Evolutionary conservation across 2,113 vertebrate species (phyloP).

Genomic region (Uropsilus gracilis): DNA sequence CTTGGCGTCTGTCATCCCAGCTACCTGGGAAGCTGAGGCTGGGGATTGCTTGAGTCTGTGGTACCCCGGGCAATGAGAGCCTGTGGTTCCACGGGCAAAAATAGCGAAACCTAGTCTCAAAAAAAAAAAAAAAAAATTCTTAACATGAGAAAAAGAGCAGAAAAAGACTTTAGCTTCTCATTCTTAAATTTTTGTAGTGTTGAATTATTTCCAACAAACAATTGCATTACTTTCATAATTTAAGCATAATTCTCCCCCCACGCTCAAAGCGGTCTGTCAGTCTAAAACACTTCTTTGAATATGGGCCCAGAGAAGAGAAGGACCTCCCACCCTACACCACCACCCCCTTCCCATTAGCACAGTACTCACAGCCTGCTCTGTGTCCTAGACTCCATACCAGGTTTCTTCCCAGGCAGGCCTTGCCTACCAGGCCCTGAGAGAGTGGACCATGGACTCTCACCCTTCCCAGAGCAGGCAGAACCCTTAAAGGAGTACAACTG

Average conservation of each 20-base stretch:
- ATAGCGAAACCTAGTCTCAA: no score
- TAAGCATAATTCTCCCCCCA: slow-evolving; percentile 41
- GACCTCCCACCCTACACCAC: no score
- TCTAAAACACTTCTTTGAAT: background rate
- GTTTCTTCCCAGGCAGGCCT: background rate
- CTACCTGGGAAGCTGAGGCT: no score
- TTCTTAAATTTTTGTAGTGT: slow-evolving; percentile 36
- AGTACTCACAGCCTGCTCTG: background rate
- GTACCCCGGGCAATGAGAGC: no score
- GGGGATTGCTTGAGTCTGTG: no score
- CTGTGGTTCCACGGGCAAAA: no score
- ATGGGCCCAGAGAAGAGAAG: background rate
- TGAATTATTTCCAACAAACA: slow-evolving; percentile 47
- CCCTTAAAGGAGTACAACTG: background rate
- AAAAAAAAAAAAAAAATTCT: background rate
- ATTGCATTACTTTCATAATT: slow-evolving; percentile 45
- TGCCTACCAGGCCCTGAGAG: background rate
- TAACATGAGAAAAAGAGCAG: background rate
- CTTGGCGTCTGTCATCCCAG: no score
- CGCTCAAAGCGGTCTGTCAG: background rate
- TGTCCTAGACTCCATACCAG: background rate
- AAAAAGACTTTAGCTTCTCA: slow-evolving; percentile 47
- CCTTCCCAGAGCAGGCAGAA: background rate
- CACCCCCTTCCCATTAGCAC: no score
- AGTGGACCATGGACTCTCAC: background rate